These are phyloP conservation scores for Andrena praecox DNA, from an alignment of 2,888 invertebrate genomes.

Conservation along the genomic window DNA sequence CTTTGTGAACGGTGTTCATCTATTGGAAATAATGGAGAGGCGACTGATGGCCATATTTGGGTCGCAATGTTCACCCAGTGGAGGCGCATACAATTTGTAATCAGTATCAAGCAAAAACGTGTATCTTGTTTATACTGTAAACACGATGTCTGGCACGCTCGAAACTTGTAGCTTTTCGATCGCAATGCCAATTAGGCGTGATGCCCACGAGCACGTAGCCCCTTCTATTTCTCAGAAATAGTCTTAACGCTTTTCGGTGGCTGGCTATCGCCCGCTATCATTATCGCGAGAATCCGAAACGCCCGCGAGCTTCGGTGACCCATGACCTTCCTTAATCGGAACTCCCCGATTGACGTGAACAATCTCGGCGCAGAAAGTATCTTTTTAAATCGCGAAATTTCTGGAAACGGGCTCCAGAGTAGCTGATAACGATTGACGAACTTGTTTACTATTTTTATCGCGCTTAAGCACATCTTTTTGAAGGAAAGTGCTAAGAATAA, in stretches of 20 bases:
- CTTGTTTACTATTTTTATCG: neutral
- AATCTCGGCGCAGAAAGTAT: neutral
- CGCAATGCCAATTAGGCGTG: constrained; percentile 20
- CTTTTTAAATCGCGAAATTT: neutral
- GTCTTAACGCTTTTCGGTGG: neutral
- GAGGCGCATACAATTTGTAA: constrained; percentile 12
- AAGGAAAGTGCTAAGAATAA: neutral
- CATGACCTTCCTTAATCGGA: constrained; percentile 36
- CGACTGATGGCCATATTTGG: constrained; percentile 26
- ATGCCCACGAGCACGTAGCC: constrained; percentile 38
- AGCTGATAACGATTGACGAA: neutral
- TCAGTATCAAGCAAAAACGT: constrained; percentile 5
- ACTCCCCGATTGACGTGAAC: neutral
- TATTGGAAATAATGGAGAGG: neutral
- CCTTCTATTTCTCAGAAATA: constrained; percentile 38
- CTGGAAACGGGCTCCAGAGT: neutral
- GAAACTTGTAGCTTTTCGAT: neutral
- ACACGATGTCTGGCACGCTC: too few species aligned
- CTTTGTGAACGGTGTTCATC: too few species aligned
- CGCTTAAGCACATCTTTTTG: neutral
- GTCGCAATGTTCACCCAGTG: constrained; percentile 19
- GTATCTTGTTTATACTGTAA: neutral
- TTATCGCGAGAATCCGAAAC: constrained; percentile 32
- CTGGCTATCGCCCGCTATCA: constrained; percentile 39
- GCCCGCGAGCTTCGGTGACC: constrained; percentile 21